Evolutionary conservation across 2,113 vertebrate genomes (phyloP), one percentile per base, ranked within the genome.

Genomic region (Channa maculata): DNA sequence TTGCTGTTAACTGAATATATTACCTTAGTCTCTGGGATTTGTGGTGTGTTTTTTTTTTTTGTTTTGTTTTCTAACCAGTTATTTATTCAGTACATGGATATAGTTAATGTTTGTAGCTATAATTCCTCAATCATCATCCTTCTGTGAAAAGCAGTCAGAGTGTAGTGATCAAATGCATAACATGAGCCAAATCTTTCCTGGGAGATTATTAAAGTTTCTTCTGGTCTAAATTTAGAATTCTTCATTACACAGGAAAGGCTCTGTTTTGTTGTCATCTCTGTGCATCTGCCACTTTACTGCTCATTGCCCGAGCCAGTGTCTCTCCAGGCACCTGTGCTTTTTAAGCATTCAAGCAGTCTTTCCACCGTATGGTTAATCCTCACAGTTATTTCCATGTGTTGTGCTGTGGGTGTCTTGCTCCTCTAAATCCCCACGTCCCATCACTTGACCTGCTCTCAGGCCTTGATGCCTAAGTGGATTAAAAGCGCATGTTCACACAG

Each of bases 401-500:
- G 36, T 12, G 6, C 7, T n/a, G 62, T 11, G n/a, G 10, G 43
- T 6, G 51, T 15, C 39, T 24, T 52, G 58, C 50, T 15, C 4
- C 61, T 70, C 33, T 51, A 77, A 76, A 80, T 64, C 52, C 55
- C 64, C 14, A 7, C 43, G 36, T 71, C 52, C 75, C 74, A 81
- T 77, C 81, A 57, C 77, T 82, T 82, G 84, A 85, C 78, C 79
- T 11, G 76, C 82, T 83, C 76, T 64, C 55, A 36, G 60, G 14
- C 69, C 46, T 33, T 4, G 48, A 6, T 44, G 58, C 61, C 46
- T 61, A 63, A 87, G 77, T 83, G 82, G 88, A 91, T 91, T 89
- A 88, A 53, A 80, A 76, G 71, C 33, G 11, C 77, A 79, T 80
- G 80, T 90, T 77, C 82, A 83, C 77, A 72, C 76, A 80, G 62